Percentiles rank a stretch among this genome's conserved stretches.
Evolutionary conservation across 2,888 invertebrate species (phyloP).

Genomic region (Psylliodes chrysocephalus): DNA sequence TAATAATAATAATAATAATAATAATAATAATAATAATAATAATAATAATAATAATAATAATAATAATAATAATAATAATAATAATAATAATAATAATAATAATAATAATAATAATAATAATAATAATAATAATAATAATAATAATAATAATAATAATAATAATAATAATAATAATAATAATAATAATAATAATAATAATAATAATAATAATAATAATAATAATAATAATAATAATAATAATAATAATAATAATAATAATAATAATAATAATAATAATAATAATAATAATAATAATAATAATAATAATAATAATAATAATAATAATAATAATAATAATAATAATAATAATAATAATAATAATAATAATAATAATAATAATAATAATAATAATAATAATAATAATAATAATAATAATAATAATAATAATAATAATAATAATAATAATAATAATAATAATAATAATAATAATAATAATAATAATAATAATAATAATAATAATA

Average conservation of each 20-base stretch:
- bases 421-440: not conserved
- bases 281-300: not conserved
- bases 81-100: not conserved
- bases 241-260: not conserved
- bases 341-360: not conserved
- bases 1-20: not conserved
- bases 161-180: not conserved
- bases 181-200: not conserved
- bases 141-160: not conserved
- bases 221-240: not conserved
- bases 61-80: not conserved
- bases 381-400: not conserved
- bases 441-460: not conserved
- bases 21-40: not conserved
- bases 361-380: not conserved
- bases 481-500: not conserved
- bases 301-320: not conserved
- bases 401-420: not conserved
- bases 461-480: not conserved
- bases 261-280: not conserved
- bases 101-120: not conserved
- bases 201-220: not conserved
- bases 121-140: not conserved
- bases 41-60: not conserved
- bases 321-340: not conserved